Evolutionary conservation across 1,140 invertebrate genomes (phyloP), one percentile per base, ranked within the genome.

Genomic region (Lasioglossum baleicum): DNA sequence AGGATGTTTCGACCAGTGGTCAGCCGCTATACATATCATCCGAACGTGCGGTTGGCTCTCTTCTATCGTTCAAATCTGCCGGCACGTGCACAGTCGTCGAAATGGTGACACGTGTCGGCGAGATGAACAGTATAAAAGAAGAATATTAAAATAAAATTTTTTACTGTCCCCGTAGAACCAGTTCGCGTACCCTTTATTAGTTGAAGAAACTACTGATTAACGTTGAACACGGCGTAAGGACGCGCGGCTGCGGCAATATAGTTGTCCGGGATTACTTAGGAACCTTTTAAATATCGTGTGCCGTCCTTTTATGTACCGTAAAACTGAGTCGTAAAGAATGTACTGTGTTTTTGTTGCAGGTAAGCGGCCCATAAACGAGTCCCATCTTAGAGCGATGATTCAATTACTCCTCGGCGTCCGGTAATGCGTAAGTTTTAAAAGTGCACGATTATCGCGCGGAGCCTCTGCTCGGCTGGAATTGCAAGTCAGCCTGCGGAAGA

Each of bases 221-320:
- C 48, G n/a, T 40, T 56, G 31, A 72, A 48, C 69, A 17, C 26
- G 53, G 20, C 40, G 11, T 7, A 20, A 35, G 26, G 22, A 58
- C 48, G 31, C 42, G 22, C 40, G 42, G 63, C 35, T 22, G 22
- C 10, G 31, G 71, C 31, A 60, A 64, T 61, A 75, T 65, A 73
- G 76, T 73, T 73, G 63, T 53, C 51, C 35, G 8, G 61, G 63
- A 53, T 82, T 67, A 81, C 73, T 64, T 70, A 51, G 48, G 7
- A 69, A 10, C 51, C 56, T 75, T 69, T 81, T 81, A 81, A 81
- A 74, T 78, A 82, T 73, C 70, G 48, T 74, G 79, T 80, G 83
- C 17, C 63, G 26, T 35, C 42, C 26, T 75, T 85, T 86, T 86
- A 80, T 82, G 81, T 70, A 72, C 70, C 84, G 80, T 86, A 85